Conservation (phyloP, 2,113 vertebrate species). For the Chloropsis hardwickii region DNA sequence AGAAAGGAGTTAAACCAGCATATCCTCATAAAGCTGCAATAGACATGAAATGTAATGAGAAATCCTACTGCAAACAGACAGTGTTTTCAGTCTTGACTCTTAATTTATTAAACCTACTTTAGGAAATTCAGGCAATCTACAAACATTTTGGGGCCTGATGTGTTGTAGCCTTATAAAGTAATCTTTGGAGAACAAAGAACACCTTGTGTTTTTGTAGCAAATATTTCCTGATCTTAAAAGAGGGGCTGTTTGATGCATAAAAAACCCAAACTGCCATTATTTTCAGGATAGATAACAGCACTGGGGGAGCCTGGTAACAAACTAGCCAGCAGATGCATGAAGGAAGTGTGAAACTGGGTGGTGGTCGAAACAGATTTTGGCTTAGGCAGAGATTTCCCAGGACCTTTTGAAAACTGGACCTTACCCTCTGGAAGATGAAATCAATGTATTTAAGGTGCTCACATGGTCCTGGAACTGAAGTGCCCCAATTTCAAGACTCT, state of each 20-base stretch:
- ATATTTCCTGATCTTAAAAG: background rate
- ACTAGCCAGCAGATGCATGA: background rate
- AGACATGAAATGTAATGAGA: slow-evolving; percentile 32
- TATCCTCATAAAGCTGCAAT: slow-evolving; percentile 37
- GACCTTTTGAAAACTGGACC: background rate
- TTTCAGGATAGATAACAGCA: background rate
- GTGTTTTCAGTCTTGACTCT: slow-evolving; percentile 2
- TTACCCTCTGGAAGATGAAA: background rate
- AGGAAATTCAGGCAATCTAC: slow-evolving; percentile 24
- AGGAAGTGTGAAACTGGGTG: background rate
- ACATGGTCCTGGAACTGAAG: background rate
- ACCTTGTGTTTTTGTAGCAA: background rate
- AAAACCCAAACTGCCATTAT: background rate
- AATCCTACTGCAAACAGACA: slow-evolving; percentile 27
- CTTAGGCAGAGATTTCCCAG: background rate
- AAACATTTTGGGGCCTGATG: background rate
- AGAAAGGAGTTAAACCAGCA: slow-evolving; percentile 31
- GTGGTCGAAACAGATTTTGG: background rate
- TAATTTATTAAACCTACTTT: slow-evolving; percentile 41
- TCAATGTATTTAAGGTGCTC: background rate
- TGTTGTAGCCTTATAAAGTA: background rate
- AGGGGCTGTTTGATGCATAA: background rate
- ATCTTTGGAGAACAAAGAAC: slow-evolving; percentile 3
- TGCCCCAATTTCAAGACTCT: background rate
- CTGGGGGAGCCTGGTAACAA: background rate